Percentiles rank a stretch among this genome's conserved stretches.
These are phyloP conservation scores for Tribolium freemani DNA, from an alignment of 2,888 invertebrate genomes.

Conservation along the genomic window DNA sequence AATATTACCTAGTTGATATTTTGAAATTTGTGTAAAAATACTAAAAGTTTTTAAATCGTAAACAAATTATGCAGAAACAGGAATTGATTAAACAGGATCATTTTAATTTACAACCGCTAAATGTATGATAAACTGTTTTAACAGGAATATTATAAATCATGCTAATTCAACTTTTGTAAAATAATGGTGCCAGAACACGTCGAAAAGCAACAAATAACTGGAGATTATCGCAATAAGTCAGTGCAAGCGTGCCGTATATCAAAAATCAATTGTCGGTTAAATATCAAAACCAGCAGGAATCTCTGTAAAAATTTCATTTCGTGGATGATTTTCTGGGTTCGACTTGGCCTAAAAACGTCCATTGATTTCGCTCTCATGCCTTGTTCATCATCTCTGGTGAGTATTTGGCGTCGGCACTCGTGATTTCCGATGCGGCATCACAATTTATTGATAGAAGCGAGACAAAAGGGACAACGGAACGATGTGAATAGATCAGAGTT, in stretches of 20 bases:
- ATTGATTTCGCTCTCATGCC: background rate
- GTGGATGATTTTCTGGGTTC: background rate
- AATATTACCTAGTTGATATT: too few relatives aligned
- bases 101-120: background rate
- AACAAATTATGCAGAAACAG: background rate
- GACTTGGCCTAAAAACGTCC: background rate
- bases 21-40: background rate
- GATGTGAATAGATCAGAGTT: conserved; percentile 24
- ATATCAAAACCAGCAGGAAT: background rate
- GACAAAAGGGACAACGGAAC: conserved; percentile 7
- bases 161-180: background rate
- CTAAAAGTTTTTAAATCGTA: background rate
- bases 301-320: background rate
- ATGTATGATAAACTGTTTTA: background rate
- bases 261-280: background rate
- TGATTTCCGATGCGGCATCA: conserved; percentile 15
- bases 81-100: too few relatives aligned
- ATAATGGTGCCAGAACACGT: background rate
- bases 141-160: background rate
- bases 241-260: background rate
- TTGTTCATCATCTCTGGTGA: conserved; percentile 2
- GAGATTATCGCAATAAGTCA: background rate
- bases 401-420: background rate
- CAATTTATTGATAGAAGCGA: conserved; percentile 16
- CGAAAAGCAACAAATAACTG: background rate